Conservation (phyloP, 1,140 invertebrate species). For the Pseudomyrmex sp. region DNA sequence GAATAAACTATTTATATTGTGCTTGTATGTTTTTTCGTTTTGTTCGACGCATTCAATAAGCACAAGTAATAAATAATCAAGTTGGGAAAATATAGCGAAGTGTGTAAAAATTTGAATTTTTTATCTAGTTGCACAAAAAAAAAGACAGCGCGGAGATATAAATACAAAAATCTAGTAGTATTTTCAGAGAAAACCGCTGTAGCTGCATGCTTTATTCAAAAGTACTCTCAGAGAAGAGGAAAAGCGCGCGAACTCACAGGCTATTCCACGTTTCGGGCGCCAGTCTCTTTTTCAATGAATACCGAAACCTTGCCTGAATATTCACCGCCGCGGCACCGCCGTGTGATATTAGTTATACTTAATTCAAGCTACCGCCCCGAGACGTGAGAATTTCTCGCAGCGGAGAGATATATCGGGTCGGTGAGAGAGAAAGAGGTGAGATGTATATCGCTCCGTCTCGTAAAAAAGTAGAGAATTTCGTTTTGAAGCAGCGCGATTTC, state of each 20-base stretch:
- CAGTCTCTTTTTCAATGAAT: conserved; percentile 82
- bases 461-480: no score
- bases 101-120: no score
- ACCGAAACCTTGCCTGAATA: conserved; percentile 80
- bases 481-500: background rate
- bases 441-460: conserved; percentile 10
- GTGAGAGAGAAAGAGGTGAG: conserved; percentile 41
- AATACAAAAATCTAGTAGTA: conserved; percentile 54
- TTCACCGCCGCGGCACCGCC: conserved; percentile 33
- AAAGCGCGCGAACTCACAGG: conserved; percentile 25
- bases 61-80: no score
- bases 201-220: conserved; percentile 53
- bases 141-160: conserved; percentile 36
- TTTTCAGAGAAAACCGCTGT: conserved; percentile 32
- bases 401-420: background rate
- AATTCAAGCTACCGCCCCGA: conserved; percentile 79
- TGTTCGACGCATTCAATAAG: background rate
- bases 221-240: conserved; percentile 17
- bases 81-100: no score
- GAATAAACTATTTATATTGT: no score
- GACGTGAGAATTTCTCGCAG: conserved; percentile 37
- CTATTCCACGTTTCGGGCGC: conserved; percentile 50
- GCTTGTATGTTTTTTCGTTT: no score
- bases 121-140: no score
- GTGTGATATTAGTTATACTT: conserved; percentile 84